A percentile compares a stretch with the other conserved stretches of the same genome.
phyloP scores from a whole-genome alignment of 1,140 invertebrate species.

The Bombus pyrosoma region DNA sequence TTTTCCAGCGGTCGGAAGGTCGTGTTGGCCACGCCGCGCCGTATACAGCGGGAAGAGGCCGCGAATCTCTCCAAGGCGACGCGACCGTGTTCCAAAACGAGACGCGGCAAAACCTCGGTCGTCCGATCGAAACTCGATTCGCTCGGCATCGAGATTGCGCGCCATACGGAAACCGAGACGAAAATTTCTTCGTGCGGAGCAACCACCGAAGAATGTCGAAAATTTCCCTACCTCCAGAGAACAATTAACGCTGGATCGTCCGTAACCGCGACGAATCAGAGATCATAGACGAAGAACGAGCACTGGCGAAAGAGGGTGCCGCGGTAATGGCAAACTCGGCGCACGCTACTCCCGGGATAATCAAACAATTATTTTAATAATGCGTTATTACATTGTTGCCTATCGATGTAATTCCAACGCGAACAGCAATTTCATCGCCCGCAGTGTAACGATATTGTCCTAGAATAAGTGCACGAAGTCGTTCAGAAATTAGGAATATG shows the following conservation, averaged over 20 bases:
- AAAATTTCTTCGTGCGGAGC: neutral
- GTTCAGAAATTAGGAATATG: neutral
- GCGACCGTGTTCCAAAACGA: conserved; percentile 25
- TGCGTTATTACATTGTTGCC: conserved; percentile 42
- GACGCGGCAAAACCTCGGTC: neutral
- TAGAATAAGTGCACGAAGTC: no score
- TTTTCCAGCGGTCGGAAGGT: conserved; percentile 62
- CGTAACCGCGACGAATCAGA: neutral
- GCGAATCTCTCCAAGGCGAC: conserved; percentile 58
- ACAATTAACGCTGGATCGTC: neutral
- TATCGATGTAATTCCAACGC: conserved; percentile 23
- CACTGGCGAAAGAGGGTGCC: neutral
- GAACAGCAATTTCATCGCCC: conserved; percentile 28
- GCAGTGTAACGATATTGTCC: conserved; percentile 5
- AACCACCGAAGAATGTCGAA: neutral
- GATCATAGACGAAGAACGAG: neutral
- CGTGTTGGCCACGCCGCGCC: neutral
- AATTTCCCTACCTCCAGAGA: neutral
- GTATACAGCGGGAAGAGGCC: conserved; percentile 51
- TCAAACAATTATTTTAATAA: conserved; percentile 51
- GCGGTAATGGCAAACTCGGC: neutral
- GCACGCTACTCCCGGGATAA: conserved; percentile 3
- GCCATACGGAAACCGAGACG: neutral
- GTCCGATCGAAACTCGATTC: conserved; percentile 3
- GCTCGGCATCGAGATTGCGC: neutral